These are phyloP conservation scores for Drosophila sturtevanti DNA, from an alignment of 1,140 invertebrate genomes.

Conservation along the genomic window DNA sequence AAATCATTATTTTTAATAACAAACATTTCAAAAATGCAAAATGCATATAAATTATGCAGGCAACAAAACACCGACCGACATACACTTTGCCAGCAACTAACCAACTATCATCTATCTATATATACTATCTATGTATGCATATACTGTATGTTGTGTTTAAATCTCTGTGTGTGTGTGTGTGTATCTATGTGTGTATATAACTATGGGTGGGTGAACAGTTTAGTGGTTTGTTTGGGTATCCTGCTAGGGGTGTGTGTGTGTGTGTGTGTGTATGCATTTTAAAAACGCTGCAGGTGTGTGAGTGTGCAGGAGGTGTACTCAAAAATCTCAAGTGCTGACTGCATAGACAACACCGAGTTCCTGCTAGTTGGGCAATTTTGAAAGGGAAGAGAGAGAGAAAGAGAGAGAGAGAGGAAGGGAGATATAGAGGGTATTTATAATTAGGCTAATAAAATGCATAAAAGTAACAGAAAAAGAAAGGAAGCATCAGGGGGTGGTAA, in stretches of 20 bases:
- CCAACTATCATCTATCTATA: background rate
- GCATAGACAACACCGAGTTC: slow-evolving; percentile 39
- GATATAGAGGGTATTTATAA: slow-evolving; percentile 22
- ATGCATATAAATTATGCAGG: slow-evolving; percentile 62
- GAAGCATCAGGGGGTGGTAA: slow-evolving; percentile 2
- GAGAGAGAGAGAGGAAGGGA: background rate
- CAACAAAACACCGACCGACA: slow-evolving; percentile 41
- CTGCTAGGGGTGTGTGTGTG: slow-evolving; percentile 5
- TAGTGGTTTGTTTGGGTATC: slow-evolving; percentile 9
- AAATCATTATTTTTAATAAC: slow-evolving; percentile 69
- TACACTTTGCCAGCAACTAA: slow-evolving; percentile 11
- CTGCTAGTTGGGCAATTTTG: slow-evolving; percentile 40
- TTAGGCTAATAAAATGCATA: slow-evolving; percentile 59
- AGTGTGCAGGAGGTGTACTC: slow-evolving; percentile 54
- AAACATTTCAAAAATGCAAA: slow-evolving; percentile 62
- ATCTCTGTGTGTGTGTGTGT: slow-evolving; percentile 12
- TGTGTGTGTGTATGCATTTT: slow-evolving; percentile 30
- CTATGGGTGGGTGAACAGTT: slow-evolving; percentile 2
- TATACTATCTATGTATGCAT: slow-evolving; percentile 31
- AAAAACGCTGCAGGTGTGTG: slow-evolving; percentile 61
- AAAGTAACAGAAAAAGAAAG: slow-evolving; percentile 15
- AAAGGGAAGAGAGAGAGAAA: slow-evolving; percentile 36
- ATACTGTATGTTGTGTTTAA: background rate
- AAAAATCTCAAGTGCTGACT: slow-evolving; percentile 67
- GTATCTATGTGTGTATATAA: slow-evolving; percentile 10